phyloP scores from a whole-genome alignment of 2,888 invertebrate genomes.

The Gerris lacustris region DNA sequence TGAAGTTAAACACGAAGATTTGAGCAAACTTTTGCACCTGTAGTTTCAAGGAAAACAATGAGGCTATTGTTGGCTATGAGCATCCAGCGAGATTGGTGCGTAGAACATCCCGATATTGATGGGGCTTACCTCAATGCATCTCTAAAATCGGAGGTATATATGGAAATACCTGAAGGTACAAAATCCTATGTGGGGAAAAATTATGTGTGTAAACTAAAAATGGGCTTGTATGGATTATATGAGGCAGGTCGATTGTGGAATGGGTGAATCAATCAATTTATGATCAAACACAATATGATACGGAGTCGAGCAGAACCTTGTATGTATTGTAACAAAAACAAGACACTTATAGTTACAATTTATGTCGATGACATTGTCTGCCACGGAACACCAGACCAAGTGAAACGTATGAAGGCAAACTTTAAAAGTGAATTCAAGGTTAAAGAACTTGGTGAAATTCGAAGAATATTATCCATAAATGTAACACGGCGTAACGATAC shows the following conservation, averaged over 20 bases:
- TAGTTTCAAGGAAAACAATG: conserved; percentile 28
- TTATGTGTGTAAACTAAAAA: conserved; percentile 26
- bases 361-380: neutral
- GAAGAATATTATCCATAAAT: neutral
- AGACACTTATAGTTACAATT: neutral
- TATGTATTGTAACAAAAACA: neutral
- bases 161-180: conserved; percentile 27
- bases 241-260: conserved; percentile 24
- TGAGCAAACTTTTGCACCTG: conserved; percentile 34
- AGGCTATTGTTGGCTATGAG: conserved; percentile 26
- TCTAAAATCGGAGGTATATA: conserved; percentile 26
- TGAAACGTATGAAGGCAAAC: conserved; percentile 10
- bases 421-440: conserved; percentile 24
- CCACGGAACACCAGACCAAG: neutral
- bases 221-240: conserved; percentile 27
- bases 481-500: neutral
- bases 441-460: conserved; percentile 23
- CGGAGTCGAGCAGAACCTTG: conserved; percentile 9
- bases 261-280: neutral
- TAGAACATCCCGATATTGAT: conserved; percentile 29
- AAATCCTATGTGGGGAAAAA: conserved; percentile 6
- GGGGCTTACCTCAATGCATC: conserved; percentile 31
- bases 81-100: conserved; percentile 20
- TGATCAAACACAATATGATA: neutral
- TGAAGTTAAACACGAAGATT: conserved; percentile 31